A percentile compares a stretch with the other conserved stretches of the same genome.
Conservation (phyloP, 1,140 invertebrate species). For the Grapholita molesta region DNA sequence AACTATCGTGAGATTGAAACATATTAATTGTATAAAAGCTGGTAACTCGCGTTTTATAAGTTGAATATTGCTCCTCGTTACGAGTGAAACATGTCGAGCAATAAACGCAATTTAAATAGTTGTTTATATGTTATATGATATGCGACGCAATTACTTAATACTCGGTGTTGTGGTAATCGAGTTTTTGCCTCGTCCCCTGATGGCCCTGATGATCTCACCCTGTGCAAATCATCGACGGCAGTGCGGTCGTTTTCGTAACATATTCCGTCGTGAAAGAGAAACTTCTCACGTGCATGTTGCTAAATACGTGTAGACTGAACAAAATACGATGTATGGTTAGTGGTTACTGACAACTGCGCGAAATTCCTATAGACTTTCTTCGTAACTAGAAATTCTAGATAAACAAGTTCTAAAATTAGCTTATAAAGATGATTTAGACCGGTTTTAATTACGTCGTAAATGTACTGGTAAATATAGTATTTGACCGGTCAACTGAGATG, state of each 20-base stretch:
- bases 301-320: slow-evolving; percentile 2
- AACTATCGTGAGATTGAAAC: no score
- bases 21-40: no score
- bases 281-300: slow-evolving; percentile 6
- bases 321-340: background rate
- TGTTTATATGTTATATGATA: slow-evolving; percentile 3
- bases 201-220: background rate
- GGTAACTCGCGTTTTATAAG: no score
- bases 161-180: slow-evolving; percentile 5
- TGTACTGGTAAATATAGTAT: background rate
- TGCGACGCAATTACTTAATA: background rate
- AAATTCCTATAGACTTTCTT: background rate
- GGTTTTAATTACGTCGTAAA: background rate
- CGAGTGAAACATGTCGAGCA: no score
- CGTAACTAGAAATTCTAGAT: background rate
- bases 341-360: background rate
- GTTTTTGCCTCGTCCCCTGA: background rate
- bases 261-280: background rate
- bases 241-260: background rate
- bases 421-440: background rate
- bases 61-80: no score
- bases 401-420: background rate
- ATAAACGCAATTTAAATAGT: no score
- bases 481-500: background rate
- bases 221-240: background rate